Conservation (phyloP, 2,888 invertebrate species). For the Selenia dentaria region DNA sequence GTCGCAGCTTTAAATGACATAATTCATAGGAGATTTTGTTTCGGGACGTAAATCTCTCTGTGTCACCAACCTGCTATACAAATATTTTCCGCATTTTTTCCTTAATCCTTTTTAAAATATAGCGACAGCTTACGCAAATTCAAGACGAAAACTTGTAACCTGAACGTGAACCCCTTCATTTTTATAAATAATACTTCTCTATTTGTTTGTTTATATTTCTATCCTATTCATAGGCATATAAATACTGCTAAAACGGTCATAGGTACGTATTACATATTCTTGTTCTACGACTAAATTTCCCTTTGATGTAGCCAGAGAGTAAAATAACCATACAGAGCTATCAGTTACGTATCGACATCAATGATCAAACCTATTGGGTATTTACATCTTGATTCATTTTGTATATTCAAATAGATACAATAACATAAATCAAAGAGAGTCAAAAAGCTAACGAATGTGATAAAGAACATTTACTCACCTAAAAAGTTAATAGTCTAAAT, state of each 20-base stretch:
- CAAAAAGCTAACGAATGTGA: constrained; percentile 13
- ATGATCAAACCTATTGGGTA: no score
- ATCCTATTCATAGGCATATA: no score
- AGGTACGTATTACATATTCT: no score
- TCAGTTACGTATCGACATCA: no score
- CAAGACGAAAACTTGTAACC: constrained; percentile 27
- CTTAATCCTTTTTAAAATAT: constrained; percentile 38
- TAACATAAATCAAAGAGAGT: constrained; percentile 9
- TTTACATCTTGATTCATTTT: background rate
- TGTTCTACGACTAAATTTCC: no score
- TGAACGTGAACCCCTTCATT: constrained; percentile 3
- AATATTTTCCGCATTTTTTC: constrained; percentile 45
- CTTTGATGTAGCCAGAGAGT: no score
- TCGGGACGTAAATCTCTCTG: constrained; percentile 60
- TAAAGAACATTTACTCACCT: constrained; percentile 18
- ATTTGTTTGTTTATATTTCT: no score
- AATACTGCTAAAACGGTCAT: no score
- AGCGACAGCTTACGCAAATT: constrained; percentile 25
- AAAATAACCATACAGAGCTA: no score
- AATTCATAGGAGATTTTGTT: constrained; percentile 68
- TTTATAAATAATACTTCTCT: no score
- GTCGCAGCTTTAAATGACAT: constrained; percentile 63
- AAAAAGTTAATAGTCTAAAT: constrained; percentile 25
- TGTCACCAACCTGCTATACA: constrained; percentile 53
- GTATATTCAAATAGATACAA: constrained; percentile 5